A percentile compares a stretch with the other conserved stretches of the same genome.
Evolutionary conservation across 2,797 vertebrate species (phyloP).

Genomic region (Gymnoscopelus microlampas): DNA sequence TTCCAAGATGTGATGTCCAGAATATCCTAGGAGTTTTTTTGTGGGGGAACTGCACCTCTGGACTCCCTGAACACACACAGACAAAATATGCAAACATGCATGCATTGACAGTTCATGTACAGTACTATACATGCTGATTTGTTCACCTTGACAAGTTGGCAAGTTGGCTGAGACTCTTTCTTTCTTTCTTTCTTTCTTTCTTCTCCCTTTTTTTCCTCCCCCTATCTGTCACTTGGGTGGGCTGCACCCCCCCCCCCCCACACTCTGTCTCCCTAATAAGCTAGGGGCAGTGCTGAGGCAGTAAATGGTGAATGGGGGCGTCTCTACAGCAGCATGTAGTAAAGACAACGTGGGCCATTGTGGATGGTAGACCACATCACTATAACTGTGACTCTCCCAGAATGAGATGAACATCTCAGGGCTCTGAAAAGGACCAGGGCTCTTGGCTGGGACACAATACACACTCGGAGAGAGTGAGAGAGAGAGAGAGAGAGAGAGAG

Average conservation of each 20-base stretch:
- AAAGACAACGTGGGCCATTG: conserved; percentile 22
- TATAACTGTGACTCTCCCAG: conserved; percentile 28
- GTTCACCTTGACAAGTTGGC: neutral
- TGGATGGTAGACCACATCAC: conserved; percentile 2
- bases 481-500: too few species aligned
- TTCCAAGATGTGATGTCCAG: too few species aligned
- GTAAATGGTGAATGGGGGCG: conserved; percentile 51
- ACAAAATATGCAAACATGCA: too few species aligned
- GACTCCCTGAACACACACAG: too few species aligned
- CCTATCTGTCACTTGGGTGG: conserved; percentile 56
- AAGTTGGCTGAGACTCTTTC: conserved; percentile 2
- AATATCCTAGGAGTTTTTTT: too few species aligned
- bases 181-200: conserved; percentile 8
- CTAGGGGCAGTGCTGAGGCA: conserved; percentile 13
- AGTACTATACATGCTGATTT: too few species aligned
- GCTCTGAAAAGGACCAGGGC: conserved; percentile 1
- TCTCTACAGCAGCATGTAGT: conserved; percentile 35
- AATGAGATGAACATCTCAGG: conserved; percentile 18
- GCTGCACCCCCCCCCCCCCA: conserved; percentile 8
- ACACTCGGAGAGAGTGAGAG: conserved; percentile 3
- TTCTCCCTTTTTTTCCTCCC: conserved; percentile 11
- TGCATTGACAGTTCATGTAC: too few species aligned
- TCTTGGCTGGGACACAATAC: conserved; percentile 12
- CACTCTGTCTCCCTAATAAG: conserved; percentile 25
- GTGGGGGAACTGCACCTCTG: too few species aligned